phyloP scores from a whole-genome alignment of 2,888 invertebrate genomes.

The Scaptomyza reducta region DNA sequence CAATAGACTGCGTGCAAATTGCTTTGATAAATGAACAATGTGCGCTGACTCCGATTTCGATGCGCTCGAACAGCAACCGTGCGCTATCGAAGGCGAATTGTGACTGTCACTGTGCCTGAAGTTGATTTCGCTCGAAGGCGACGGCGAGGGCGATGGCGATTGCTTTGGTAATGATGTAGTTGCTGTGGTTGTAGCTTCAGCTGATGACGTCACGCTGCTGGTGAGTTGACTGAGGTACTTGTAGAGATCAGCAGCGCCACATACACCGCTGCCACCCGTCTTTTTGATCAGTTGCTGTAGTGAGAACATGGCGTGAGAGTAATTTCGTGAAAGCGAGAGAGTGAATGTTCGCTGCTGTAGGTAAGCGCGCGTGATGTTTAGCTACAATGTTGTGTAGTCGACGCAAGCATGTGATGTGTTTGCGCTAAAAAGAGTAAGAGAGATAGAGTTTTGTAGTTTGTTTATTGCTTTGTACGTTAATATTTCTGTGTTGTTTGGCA shows the following conservation, averaged over 20 bases:
- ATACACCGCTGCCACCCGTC: conserved; percentile 39
- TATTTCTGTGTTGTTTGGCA: conserved; percentile 8
- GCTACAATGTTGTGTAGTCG: conserved; percentile 47
- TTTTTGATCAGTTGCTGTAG: conserved; percentile 81
- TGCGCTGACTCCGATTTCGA: conserved; percentile 65
- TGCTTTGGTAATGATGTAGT: conserved; percentile 49
- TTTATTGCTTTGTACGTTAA: conserved; percentile 1
- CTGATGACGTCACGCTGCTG: conserved; percentile 59
- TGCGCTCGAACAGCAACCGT: conserved; percentile 65
- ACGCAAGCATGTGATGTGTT: conserved; percentile 58
- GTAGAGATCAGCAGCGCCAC: conserved; percentile 60
- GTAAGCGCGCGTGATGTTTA: conserved; percentile 45
- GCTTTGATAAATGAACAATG: conserved; percentile 38
- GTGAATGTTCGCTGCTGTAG: conserved; percentile 7
- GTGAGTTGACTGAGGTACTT: conserved; percentile 62
- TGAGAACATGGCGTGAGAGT: conserved; percentile 70
- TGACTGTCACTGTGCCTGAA: conserved; percentile 67
- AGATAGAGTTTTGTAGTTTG: conserved; percentile 6
- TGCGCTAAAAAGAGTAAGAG: conserved; percentile 29
- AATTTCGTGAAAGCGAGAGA: conserved; percentile 13
- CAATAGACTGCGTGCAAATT: conserved; percentile 47
- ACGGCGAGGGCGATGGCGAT: conserved; percentile 65
- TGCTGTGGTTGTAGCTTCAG: conserved; percentile 32
- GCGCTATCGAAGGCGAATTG: conserved; percentile 68
- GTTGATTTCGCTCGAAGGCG: conserved; percentile 55